Evolutionary conservation across 2,113 vertebrate species (phyloP).

Genomic region (Clarias gariepinus): DNA sequence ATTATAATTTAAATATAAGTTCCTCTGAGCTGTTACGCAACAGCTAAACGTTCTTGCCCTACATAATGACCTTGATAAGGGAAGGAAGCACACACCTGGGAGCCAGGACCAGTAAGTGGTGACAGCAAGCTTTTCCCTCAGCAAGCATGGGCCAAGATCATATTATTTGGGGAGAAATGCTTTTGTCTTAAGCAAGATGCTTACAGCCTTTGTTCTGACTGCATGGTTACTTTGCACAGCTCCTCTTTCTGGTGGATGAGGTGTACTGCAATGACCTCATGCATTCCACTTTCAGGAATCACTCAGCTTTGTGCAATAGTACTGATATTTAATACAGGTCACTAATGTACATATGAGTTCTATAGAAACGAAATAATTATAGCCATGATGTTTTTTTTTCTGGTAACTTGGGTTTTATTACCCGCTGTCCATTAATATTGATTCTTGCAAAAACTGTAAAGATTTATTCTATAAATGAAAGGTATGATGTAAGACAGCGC

Average conservation of each 20-base stretch:
- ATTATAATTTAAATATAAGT: constrained; percentile 8
- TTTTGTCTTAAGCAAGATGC: constrained; percentile 2
- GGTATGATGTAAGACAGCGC: not conserved
- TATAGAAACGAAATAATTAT: not conserved
- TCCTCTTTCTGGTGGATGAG: constrained; percentile 49
- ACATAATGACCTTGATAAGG: constrained; percentile 30
- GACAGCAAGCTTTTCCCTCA: not conserved
- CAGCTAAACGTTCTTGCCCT: not conserved
- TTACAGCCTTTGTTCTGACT: constrained; percentile 11
- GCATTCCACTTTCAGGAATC: constrained; percentile 9
- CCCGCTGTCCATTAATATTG: not conserved
- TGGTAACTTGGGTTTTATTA: not conserved
- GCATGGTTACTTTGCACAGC: constrained; percentile 3
- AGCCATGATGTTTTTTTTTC: not conserved
- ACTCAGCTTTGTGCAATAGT: not conserved
- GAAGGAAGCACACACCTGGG: not conserved
- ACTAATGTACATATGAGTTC: constrained; percentile 9
- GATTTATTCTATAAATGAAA: not conserved
- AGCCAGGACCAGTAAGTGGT: not conserved
- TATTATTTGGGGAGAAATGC: not conserved
- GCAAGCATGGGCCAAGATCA: not conserved
- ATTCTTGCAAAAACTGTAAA: not conserved
- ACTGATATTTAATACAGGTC: constrained; percentile 56
- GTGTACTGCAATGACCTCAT: constrained; percentile 39
- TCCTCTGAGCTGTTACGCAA: constrained; percentile 5